phyloP scores from a whole-genome alignment of 2,113 vertebrate species.

The human (Homo sapiens) region GRCh38 chr3:165465001-165465500 shows the following conservation, averaged over 20 bases:
- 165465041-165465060: conserved; percentile 36
- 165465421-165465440: neutral
- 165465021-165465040: conserved; percentile 2
- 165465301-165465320: neutral
- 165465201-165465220: neutral
- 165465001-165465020: neutral
- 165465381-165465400: neutral
- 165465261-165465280: neutral
- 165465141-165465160: neutral
- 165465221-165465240: neutral
- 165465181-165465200: neutral
- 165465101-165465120: neutral
- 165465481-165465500: neutral
- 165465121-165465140: conserved; percentile 19
- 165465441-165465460: neutral
- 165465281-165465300: neutral
- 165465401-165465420: neutral
- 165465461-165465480: neutral
- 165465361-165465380: neutral
- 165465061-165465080: neutral
- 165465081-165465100: neutral
- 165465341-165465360: neutral
- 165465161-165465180: neutral
- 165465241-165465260: neutral
- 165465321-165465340: neutral